Percentiles rank a stretch among this genome's conserved stretches.
These are phyloP conservation scores for Ctenoplectra terminalis DNA, from an alignment of 1,140 invertebrate species.

Conservation along the genomic window DNA sequence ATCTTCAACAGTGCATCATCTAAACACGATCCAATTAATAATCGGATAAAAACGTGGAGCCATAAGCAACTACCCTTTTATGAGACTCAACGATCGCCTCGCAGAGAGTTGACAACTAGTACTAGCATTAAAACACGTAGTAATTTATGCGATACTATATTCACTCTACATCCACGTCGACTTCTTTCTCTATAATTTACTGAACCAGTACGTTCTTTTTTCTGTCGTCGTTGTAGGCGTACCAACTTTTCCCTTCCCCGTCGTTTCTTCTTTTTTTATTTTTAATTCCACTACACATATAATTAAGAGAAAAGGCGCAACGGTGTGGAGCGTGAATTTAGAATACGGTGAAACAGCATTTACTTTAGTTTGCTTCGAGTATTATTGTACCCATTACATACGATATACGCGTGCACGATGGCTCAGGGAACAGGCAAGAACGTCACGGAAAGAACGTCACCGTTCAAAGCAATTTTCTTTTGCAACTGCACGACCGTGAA, in stretches of 20 bases:
- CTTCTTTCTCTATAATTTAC: background rate
- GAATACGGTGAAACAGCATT: constrained; percentile 22
- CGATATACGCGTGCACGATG: constrained; percentile 55
- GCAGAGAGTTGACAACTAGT: background rate
- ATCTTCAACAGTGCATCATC: background rate
- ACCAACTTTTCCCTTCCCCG: background rate
- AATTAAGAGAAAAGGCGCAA: background rate
- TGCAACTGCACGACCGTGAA: background rate
- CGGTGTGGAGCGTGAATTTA: constrained; percentile 3
- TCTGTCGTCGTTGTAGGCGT: constrained; percentile 23
- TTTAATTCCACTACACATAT: background rate
- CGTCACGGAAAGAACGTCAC: too few relatives aligned
- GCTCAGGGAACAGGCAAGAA: constrained; percentile 10
- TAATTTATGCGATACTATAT: constrained; percentile 33
- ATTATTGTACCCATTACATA: constrained; percentile 52
- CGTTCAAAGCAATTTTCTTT: too few relatives aligned
- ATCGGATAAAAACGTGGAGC: background rate
- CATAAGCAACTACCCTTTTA: constrained; percentile 7
- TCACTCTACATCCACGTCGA: background rate
- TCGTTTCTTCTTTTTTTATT: background rate
- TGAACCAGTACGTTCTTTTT: background rate
- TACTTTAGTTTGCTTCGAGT: constrained; percentile 55
- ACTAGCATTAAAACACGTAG: constrained; percentile 14
- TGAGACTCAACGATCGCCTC: background rate
- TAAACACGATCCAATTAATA: background rate